Evolutionary conservation across 2,797 vertebrate genomes (phyloP), one percentile per base, ranked within the genome.

Genomic region (Benthosema pterotum): DNA sequence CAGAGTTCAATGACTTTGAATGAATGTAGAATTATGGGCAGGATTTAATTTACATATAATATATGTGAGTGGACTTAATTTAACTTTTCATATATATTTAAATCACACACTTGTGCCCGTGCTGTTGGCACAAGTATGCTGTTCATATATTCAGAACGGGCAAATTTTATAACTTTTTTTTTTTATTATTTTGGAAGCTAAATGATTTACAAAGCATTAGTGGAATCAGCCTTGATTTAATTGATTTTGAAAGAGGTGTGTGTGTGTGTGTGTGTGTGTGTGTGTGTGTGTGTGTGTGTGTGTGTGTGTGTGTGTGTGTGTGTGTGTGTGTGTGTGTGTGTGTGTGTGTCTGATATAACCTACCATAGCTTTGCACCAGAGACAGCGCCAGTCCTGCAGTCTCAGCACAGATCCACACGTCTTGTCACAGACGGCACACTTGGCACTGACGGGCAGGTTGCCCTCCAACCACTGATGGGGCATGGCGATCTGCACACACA

Each of bases 341-440:
- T 11, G 9, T 48, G 5, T 5, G 43, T 49, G 47, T 19, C 57
- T 54, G 67, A 62, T 65, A 63, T 61, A 56, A 59, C 90, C 90
- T 75, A 99, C 97, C 97, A 99, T 99, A 12, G 96, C 94, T 92
- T 97, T 98, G 90, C 97, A 99, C 97, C 97, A 99, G 78, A 99
- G 95, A 90, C 97, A 99, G 84, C 96, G 95, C 97, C 97, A 99
- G 78, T 99, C 97, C 78, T 99, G 97, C 57, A 99, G 93, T 28
- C 97, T 93, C 50, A 99, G 90, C 1, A 99, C 97, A 15, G 97
- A 99, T 79, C 97, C 97, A 57, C 97, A 99, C 0, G 97, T 98
- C 90, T 99, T 99, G 88, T 99, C 97, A 1, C 97, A 99, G 79
- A 99, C 96, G 0, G 93, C 95, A 55, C 97, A 99, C 89, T 96